Percentiles rank a stretch among this genome's conserved stretches.
Evolutionary conservation across 2,797 vertebrate genomes (phyloP).

Genomic region (Rhadinocentrus ornatus): DNA sequence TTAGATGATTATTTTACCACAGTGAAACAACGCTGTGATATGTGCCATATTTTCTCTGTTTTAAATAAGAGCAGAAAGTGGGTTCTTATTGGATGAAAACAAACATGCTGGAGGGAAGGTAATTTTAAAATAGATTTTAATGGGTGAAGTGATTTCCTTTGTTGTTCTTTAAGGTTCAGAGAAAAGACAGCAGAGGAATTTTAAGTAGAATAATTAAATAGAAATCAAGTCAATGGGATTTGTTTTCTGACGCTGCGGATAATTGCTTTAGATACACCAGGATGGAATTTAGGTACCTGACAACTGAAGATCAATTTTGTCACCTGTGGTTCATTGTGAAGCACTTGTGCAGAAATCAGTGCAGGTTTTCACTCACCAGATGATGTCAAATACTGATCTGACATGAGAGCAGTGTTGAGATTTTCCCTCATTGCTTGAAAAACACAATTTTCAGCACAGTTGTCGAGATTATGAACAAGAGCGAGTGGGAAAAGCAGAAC

Average conservation of each 20-base stretch:
- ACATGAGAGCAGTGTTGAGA: slow-evolving; percentile 1
- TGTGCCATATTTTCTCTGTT: slow-evolving; percentile 55
- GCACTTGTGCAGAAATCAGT: slow-evolving; percentile 21
- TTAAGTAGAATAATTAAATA: slow-evolving; percentile 73
- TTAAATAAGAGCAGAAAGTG: slow-evolving; percentile 57
- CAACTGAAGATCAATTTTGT: slow-evolving; percentile 65
- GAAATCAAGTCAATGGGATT: slow-evolving; percentile 69
- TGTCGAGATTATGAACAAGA: not conserved
- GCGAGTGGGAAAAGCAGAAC: not conserved
- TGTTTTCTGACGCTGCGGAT: slow-evolving; percentile 57
- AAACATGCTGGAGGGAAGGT: slow-evolving; percentile 48
- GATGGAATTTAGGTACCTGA: slow-evolving; percentile 62
- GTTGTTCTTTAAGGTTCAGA: slow-evolving; percentile 32
- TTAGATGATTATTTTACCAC: slow-evolving; percentile 69
- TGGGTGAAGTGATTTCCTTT: slow-evolving; percentile 41
- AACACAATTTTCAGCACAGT: not conserved
- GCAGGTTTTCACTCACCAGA: slow-evolving; percentile 19
- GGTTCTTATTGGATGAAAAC: slow-evolving; percentile 49
- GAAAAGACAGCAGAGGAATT: slow-evolving; percentile 49
- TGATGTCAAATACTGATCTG: slow-evolving; percentile 12
- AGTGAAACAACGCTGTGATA: slow-evolving; percentile 47
- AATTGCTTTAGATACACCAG: slow-evolving; percentile 60
- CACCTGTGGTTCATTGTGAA: slow-evolving; percentile 58
- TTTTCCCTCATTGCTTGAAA: not conserved
- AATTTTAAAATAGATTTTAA: slow-evolving; percentile 45